Conservation (phyloP, 2,797 vertebrate genomes). For the Mus spretus region DNA sequence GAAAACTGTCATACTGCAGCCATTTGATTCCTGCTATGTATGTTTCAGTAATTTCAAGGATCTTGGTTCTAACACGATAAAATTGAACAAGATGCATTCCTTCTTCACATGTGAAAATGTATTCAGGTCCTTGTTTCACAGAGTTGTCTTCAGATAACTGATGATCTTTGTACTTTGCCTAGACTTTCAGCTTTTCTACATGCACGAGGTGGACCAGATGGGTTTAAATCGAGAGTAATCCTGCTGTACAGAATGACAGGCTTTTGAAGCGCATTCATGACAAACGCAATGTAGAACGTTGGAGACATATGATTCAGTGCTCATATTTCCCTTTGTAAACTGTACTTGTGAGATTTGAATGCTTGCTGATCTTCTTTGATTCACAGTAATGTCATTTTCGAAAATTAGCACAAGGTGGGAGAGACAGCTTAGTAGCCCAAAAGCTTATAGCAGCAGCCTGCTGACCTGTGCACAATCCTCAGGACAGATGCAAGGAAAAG, state of each 20-base stretch:
- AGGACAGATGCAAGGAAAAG: background rate
- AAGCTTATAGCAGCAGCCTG: background rate
- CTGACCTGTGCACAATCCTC: too few relatives aligned
- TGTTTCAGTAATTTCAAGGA: background rate
- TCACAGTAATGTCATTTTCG: background rate
- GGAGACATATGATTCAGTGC: background rate
- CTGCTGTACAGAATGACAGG: background rate
- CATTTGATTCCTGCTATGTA: background rate
- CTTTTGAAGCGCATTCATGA: background rate
- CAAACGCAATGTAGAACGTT: background rate
- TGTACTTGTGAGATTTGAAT: background rate
- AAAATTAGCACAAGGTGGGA: background rate
- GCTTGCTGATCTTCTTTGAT: background rate
- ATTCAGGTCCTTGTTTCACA: background rate
- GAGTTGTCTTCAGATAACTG: background rate
- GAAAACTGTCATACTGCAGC: background rate
- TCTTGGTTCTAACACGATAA: background rate
- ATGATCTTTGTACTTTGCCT: background rate
- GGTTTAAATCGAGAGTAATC: background rate
- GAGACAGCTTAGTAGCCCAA: background rate
- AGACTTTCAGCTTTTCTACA: background rate
- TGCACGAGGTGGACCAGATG: background rate
- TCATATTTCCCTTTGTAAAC: background rate
- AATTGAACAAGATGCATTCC: background rate
- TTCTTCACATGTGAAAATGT: slow-evolving; percentile 5